A percentile compares a stretch with the other conserved stretches of the same genome.
These are phyloP conservation scores for Phenganax stokvisi DNA, from an alignment of 92 coral and sea anemone species.

Conservation along the genomic window DNA sequence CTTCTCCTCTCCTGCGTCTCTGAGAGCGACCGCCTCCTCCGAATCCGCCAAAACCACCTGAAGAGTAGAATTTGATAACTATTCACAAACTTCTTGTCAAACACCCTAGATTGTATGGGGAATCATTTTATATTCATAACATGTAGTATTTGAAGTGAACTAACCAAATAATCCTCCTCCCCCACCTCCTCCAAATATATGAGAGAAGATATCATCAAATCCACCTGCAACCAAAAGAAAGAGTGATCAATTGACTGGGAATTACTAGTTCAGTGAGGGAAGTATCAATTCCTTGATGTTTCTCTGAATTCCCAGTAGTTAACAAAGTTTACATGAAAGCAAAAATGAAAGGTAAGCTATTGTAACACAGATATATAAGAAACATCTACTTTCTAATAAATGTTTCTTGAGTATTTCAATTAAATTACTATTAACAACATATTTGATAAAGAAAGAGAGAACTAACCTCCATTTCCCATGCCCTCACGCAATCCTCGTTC, in stretches of 20 bases:
- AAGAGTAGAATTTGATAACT: neutral
- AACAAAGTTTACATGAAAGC: too few species aligned
- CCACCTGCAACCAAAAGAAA: conserved; percentile 53
- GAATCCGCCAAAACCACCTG: conserved; percentile 48
- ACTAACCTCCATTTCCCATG: conserved; percentile 63
- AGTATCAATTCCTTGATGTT: too few species aligned
- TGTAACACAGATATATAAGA: neutral
- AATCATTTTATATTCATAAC: neutral
- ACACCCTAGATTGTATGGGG: neutral
- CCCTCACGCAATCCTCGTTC: conserved; percentile 97
- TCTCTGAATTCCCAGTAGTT: too few species aligned
- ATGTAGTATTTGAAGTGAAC: neutral
- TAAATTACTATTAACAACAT: neutral
- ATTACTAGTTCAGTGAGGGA: too few species aligned
- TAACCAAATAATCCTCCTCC: conserved; percentile 89
- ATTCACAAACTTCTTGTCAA: neutral
- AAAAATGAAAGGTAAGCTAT: too few species aligned
- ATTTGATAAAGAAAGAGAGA: conserved; percentile 1
- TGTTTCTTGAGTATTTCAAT: neutral
- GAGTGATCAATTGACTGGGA: neutral
- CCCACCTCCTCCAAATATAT: conserved; percentile 89
- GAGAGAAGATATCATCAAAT: conserved; percentile 89
- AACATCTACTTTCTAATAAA: neutral
- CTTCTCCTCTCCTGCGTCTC: conserved; percentile 87
- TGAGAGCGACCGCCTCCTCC: conserved; percentile 33